Conservation (phyloP, 1,140 invertebrate genomes). For the Drosophila sucinea region DNA sequence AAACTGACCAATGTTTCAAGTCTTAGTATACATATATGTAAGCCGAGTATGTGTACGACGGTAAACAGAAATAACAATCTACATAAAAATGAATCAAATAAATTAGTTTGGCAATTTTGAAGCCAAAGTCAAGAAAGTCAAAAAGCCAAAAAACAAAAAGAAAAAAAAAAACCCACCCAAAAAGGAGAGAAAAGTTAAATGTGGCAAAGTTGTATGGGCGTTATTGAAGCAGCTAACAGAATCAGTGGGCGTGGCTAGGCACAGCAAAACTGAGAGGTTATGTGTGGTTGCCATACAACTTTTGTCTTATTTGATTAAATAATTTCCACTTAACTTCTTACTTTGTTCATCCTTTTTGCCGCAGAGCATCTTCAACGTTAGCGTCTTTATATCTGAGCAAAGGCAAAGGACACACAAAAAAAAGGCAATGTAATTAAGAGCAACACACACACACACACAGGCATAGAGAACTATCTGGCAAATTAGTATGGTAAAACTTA, state of each 20-base stretch:
- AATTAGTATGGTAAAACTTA: slow-evolving; percentile 77
- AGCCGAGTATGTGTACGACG: slow-evolving; percentile 6
- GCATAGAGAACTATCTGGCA: slow-evolving; percentile 58
- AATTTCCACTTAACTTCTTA: slow-evolving; percentile 79
- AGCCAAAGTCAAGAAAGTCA: slow-evolving; percentile 40
- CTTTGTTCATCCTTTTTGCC: slow-evolving; percentile 26
- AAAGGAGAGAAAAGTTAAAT: not conserved
- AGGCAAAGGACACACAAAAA: slow-evolving; percentile 54
- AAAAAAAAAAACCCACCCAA: not conserved
- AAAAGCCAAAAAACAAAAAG: slow-evolving; percentile 3
- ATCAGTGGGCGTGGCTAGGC: slow-evolving; percentile 9
- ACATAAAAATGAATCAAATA: slow-evolving; percentile 81
- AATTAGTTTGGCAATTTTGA: slow-evolving; percentile 75
- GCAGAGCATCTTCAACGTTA: slow-evolving; percentile 23
- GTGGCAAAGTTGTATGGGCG: slow-evolving; percentile 23
- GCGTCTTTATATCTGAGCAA: slow-evolving; percentile 34
- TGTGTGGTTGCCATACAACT: slow-evolving; percentile 41
- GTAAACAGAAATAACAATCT: slow-evolving; percentile 68
- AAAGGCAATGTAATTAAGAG: slow-evolving; percentile 72
- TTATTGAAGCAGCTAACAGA: slow-evolving; percentile 4
- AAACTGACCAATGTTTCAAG: slow-evolving; percentile 40
- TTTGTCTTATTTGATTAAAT: slow-evolving; percentile 79
- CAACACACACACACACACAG: slow-evolving; percentile 40
- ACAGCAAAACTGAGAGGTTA: slow-evolving; percentile 27
- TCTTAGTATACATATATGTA: not conserved